Base-by-base conservation (phyloP, 2,888 invertebrate species). In the Hipparchia semele region DNA sequence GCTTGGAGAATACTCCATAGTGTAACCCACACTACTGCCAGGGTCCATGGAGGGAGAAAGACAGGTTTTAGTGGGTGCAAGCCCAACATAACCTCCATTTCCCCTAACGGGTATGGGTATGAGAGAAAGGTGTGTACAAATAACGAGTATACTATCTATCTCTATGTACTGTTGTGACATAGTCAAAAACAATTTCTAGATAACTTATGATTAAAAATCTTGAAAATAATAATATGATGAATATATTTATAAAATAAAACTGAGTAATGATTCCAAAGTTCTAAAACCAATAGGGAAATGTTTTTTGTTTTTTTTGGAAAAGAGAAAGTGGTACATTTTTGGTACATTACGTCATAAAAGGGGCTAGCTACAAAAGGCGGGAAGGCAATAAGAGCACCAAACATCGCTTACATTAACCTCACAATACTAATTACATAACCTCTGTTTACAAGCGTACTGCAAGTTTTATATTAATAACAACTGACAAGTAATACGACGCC, bases 291-390 rank as follows among this genome's bases (percentile, higher is more conserved):
- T 23, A 6, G 7, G 6, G 49, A 13, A 12, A 13, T 12, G n/a
- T 23, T 56, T 64, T 64, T 23, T 23, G 23, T 23, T 64, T 64
- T 62, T 62, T 65, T 65, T 51, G 4, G 6, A 65, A 78, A 73
- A 84, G 90, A 86, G 91, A 90, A 91, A 91, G 91, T 88, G 81
- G 79, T 83, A 82, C 78, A 81, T 82, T 82, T 81, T 79, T 76
- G 75, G 76, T 74, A 56, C 78, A 89, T 92, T 91, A 91, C 92
- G 91, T 91, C 92, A 92, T 82, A 79, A 86, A 79, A 80, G 83
- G 82, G 83, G 80, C 81, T 78, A 53, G 79, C 73, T 76, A 77
- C 77, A 80, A 89, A 90, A 87, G 89, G 91, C 91, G 91, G 91
- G 92, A 92, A 91, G 79, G 75, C 71, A 76, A 76, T 75, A 71